Conservation (phyloP, 2,113 vertebrate species). For the Sitta europaea region DNA sequence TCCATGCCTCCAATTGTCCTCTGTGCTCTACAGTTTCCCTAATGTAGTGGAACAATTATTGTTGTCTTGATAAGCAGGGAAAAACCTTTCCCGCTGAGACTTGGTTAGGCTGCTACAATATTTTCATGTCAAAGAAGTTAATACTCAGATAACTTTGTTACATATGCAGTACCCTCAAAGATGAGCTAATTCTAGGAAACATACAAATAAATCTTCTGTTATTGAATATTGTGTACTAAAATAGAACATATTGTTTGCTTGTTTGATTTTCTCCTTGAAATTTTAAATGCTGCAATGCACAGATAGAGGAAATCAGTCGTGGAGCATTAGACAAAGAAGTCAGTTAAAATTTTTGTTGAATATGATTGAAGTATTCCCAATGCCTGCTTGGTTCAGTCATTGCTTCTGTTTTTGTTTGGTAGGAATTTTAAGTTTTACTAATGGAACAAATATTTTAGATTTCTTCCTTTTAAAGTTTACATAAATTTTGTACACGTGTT, state of each 20-base stretch:
- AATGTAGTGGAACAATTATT: neutral
- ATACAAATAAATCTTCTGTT: neutral
- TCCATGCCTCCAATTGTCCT: neutral
- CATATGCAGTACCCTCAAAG: neutral
- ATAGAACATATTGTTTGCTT: neutral
- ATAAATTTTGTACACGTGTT: neutral
- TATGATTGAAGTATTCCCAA: neutral
- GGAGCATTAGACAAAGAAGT: neutral
- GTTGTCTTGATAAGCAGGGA: neutral
- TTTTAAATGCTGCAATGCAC: neutral
- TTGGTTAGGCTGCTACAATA: neutral
- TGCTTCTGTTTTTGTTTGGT: neutral
- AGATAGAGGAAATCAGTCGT: neutral
- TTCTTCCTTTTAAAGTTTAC: neutral
- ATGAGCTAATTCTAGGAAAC: neutral
- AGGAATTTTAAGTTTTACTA: neutral
- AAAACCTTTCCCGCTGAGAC: neutral
- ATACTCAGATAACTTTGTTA: neutral
- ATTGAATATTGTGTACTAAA: neutral
- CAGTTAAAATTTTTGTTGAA: neutral
- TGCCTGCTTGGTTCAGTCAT: neutral
- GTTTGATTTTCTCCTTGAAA: neutral
- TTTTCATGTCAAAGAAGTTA: neutral
- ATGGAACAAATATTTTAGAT: neutral
- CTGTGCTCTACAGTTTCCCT: neutral